phyloP scores from a whole-genome alignment of 2,888 invertebrate genomes.

The Agonopterix subpropinquella region DNA sequence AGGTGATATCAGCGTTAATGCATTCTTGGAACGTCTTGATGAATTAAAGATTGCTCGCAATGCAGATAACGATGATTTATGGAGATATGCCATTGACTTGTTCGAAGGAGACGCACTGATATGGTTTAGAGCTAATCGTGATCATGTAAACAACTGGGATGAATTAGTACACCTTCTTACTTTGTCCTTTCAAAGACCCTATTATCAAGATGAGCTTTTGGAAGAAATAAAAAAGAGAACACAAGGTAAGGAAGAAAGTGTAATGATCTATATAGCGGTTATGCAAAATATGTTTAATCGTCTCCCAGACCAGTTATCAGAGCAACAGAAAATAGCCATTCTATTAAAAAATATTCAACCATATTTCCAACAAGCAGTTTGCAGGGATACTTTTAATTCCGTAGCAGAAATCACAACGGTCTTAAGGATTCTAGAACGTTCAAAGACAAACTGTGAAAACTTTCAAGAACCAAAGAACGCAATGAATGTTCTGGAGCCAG shows the following conservation, averaged over 20 bases:
- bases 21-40: conserved; percentile 5
- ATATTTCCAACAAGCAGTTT: conserved; percentile 7
- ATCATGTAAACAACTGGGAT: background rate
- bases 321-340: conserved; percentile 1
- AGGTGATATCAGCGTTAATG: conserved; percentile 4
- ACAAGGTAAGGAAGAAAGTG: conserved; percentile 4
- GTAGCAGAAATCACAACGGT: background rate
- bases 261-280: conserved; percentile 1
- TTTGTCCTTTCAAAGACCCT: conserved; percentile 1
- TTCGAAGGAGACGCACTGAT: conserved; percentile 5
- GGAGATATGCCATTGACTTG: conserved; percentile 5
- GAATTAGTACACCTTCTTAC: background rate
- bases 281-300: conserved; percentile 7
- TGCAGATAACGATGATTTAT: conserved; percentile 4
- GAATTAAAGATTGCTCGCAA: conserved; percentile 6
- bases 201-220: conserved; percentile 6
- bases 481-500: conserved; percentile 4
- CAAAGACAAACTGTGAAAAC: conserved; percentile 9
- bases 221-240: conserved; percentile 6
- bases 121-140: conserved; percentile 3
- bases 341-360: conserved; percentile 9
- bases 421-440: conserved; percentile 6
- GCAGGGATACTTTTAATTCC: conserved; percentile 3
- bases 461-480: conserved; percentile 9
- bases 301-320: conserved; percentile 1